Conservation (phyloP, 2,113 vertebrate genomes). For the Actinemys pallida region DNA sequence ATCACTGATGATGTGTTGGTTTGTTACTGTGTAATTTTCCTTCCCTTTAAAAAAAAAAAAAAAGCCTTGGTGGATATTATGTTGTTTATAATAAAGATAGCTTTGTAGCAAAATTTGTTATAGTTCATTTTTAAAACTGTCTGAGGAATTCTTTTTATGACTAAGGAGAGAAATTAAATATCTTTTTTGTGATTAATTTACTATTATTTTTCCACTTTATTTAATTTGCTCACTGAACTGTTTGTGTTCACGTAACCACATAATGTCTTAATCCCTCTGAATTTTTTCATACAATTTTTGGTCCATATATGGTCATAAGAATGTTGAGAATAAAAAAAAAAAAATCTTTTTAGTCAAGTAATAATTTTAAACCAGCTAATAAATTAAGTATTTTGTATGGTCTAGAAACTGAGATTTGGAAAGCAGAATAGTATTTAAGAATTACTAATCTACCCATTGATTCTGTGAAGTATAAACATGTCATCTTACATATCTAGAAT, state of each 20-base stretch:
- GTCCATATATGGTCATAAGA: conserved; percentile 30
- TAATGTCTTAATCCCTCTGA: conserved; percentile 48
- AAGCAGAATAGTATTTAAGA: conserved; percentile 5
- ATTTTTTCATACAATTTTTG: conserved; percentile 27
- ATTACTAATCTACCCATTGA: conserved; percentile 1
- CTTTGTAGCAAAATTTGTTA: conserved; percentile 71
- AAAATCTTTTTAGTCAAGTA: conserved; percentile 3
- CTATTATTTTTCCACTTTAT: conserved; percentile 70
- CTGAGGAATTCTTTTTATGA: conserved; percentile 69
- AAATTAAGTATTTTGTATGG: conserved; percentile 28
- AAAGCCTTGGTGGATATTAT: conserved; percentile 3
- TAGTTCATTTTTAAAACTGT: conserved; percentile 73
- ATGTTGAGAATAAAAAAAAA: conserved; percentile 31
- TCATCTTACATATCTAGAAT: conserved; percentile 15
- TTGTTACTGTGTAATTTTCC: not conserved
- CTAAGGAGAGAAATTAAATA: conserved; percentile 68
- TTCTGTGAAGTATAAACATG: conserved; percentile 41
- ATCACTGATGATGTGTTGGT: not conserved
- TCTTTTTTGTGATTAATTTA: conserved; percentile 66
- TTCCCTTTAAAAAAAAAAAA: not conserved
- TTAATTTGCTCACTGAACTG: conserved; percentile 53
- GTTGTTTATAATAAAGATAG: conserved; percentile 66
- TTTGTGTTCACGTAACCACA: conserved; percentile 47
- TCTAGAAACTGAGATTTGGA: conserved; percentile 36
- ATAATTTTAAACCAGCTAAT: not conserved